Evolutionary conservation across 2,888 invertebrate species (phyloP).

Genomic region (Pedicia rivosa): DNA sequence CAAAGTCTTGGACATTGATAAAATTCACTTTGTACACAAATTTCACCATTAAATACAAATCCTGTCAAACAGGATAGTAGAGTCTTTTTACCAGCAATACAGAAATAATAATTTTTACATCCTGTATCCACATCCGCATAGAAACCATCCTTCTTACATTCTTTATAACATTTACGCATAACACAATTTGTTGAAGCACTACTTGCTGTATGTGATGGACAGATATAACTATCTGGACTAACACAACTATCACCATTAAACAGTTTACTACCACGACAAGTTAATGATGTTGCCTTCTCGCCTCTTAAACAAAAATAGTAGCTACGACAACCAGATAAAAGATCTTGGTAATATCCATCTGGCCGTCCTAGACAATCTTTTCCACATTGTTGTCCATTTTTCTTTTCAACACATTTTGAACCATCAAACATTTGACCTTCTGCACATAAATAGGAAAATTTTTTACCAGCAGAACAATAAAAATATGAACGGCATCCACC

Average conservation of each 20-base stretch:
- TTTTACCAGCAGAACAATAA: slow-evolving; percentile 37
- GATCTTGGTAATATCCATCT: slow-evolving; percentile 41
- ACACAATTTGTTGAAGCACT: slow-evolving; percentile 19
- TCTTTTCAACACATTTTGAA: slow-evolving; percentile 28
- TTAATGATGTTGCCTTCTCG: slow-evolving; percentile 36
- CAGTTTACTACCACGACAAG: slow-evolving; percentile 38
- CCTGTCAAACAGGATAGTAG: slow-evolving; percentile 32
- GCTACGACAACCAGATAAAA: slow-evolving; percentile 36
- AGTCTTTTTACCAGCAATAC: slow-evolving; percentile 36
- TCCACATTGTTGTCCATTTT: slow-evolving; percentile 14
- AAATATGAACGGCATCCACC: slow-evolving; percentile 42
- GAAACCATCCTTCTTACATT: slow-evolving; percentile 33
- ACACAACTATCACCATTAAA: slow-evolving; percentile 43
- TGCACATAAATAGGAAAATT: slow-evolving; percentile 40
- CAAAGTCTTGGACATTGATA: slow-evolving; percentile 19
- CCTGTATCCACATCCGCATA: slow-evolving; percentile 31
- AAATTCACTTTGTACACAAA: slow-evolving; percentile 32
- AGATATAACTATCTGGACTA: slow-evolving; percentile 28
- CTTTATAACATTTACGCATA: slow-evolving; percentile 16
- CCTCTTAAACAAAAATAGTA: slow-evolving; percentile 42
- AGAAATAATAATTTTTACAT: slow-evolving; percentile 41
- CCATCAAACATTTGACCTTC: slow-evolving; percentile 37
- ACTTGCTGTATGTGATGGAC: slow-evolving; percentile 23
- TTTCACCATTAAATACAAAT: slow-evolving; percentile 39
- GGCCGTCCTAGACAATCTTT: slow-evolving; percentile 31